Conservation (phyloP, 1,140 invertebrate genomes). For the Hylaeus volcanicus region DNA sequence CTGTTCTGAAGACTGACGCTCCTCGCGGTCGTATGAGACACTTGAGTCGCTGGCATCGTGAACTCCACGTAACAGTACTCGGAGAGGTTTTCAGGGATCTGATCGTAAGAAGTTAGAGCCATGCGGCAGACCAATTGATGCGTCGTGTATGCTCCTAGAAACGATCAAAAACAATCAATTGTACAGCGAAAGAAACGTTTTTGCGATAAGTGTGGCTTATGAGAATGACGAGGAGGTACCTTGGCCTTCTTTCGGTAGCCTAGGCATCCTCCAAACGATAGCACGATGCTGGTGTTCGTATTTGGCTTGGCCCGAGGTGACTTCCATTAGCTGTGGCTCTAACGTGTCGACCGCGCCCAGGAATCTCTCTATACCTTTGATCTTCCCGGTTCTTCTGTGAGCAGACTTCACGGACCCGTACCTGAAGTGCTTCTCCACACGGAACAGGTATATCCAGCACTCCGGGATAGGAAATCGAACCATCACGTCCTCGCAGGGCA, state of each 20-base stretch:
- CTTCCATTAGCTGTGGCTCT: conserved; percentile 97
- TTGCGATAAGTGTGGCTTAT: not conserved
- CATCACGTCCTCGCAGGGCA: conserved; percentile 98
- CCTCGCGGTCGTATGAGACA: conserved; percentile 97
- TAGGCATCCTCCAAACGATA: conserved; percentile 98
- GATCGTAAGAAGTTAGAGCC: conserved; percentile 97
- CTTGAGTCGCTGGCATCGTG: conserved; percentile 99
- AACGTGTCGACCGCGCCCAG: conserved; percentile 95
- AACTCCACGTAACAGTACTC: conserved; percentile 96
- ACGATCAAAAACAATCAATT: not conserved
- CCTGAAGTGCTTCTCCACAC: conserved; percentile 98
- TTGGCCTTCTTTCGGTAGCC: conserved; percentile 98
- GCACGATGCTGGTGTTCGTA: conserved; percentile 99
- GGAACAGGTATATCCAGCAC: conserved; percentile 99
- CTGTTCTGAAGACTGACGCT: conserved; percentile 95
- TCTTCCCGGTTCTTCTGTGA: conserved; percentile 94
- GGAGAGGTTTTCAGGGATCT: conserved; percentile 95
- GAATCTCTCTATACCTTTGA: conserved; percentile 96
- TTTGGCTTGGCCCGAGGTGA: conserved; percentile 98
- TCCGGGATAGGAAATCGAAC: conserved; percentile 99
- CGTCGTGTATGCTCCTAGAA: conserved; percentile 95
- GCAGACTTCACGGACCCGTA: conserved; percentile 99
- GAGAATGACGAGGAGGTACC: conserved; percentile 81
- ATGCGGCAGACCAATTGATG: conserved; percentile 96
- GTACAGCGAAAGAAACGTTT: not conserved